Conservation (phyloP, 1,140 invertebrate species). For the Aphaenogaster floridana region DNA sequence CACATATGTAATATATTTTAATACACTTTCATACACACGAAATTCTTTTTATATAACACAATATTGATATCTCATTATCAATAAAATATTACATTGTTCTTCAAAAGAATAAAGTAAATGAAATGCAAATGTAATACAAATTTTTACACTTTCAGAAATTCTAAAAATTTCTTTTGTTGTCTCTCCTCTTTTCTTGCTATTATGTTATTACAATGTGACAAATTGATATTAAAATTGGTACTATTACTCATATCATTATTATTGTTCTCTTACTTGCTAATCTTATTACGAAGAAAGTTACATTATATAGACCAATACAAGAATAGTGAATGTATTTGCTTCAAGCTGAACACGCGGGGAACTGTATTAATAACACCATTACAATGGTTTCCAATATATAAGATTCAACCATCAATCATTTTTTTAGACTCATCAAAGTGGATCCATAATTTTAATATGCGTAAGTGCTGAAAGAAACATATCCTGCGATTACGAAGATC, state of each 20-base stretch:
- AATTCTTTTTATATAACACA: too few species aligned
- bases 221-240: neutral
- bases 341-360: neutral
- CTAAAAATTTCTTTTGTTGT: neutral
- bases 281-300: neutral
- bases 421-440: neutral
- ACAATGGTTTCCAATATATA: neutral
- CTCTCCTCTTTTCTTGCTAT: neutral
- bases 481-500: neutral
- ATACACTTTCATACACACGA: too few species aligned
- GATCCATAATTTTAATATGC: constrained; percentile 1
- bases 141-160: neutral
- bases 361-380: neutral
- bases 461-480: neutral
- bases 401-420: neutral
- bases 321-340: neutral
- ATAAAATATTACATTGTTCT: neutral
- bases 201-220: neutral
- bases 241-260: neutral
- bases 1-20: too few species aligned
- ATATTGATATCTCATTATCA: neutral
- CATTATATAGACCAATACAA: neutral
- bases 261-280: neutral
- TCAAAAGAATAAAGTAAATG: neutral
- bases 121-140: neutral